Conservation (phyloP, 2,888 invertebrate species). For the Hedychridium roseum region DNA sequence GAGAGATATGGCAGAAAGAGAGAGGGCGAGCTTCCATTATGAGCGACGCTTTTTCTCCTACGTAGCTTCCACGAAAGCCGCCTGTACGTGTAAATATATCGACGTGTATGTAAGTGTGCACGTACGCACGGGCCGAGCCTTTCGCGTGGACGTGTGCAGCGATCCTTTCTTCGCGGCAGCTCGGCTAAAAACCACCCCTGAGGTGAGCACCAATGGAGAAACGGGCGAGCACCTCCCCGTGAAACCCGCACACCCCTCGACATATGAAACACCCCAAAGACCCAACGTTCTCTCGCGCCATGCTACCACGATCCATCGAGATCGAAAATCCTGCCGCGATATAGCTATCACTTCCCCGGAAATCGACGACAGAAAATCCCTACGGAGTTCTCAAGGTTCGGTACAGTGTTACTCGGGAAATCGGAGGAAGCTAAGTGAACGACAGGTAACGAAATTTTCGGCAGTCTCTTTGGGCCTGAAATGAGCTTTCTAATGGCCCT, state of each 20-base stretch:
- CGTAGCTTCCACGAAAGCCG: no score
- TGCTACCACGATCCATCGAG: no score
- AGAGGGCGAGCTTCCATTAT: slow-evolving; percentile 53
- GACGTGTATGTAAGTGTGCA: slow-evolving; percentile 1
- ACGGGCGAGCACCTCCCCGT: slow-evolving; percentile 39
- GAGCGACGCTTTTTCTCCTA: slow-evolving; percentile 41
- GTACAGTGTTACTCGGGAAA: no score
- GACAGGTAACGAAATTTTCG: no score
- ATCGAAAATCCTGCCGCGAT: no score
- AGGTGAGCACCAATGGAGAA: slow-evolving; percentile 56
- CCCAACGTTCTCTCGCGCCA: slow-evolving; percentile 30
- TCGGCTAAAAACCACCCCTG: slow-evolving; percentile 59
- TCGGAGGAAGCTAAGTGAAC: no score
- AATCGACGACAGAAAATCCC: no score
- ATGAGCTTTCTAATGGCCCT: no score
- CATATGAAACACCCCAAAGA: slow-evolving; percentile 16
- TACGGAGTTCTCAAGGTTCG: no score
- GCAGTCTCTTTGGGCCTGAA: no score
- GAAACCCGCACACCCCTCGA: neutral
- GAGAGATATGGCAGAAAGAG: slow-evolving; percentile 9
- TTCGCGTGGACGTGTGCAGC: slow-evolving; percentile 31
- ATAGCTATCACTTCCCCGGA: no score
- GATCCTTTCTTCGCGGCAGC: slow-evolving; percentile 55
- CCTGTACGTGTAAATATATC: no score
- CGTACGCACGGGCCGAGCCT: slow-evolving; percentile 20